These are phyloP conservation scores for Oncorhynchus tshawytscha DNA, from an alignment of 2,113 vertebrate genomes.

Conservation along the genomic window DNA sequence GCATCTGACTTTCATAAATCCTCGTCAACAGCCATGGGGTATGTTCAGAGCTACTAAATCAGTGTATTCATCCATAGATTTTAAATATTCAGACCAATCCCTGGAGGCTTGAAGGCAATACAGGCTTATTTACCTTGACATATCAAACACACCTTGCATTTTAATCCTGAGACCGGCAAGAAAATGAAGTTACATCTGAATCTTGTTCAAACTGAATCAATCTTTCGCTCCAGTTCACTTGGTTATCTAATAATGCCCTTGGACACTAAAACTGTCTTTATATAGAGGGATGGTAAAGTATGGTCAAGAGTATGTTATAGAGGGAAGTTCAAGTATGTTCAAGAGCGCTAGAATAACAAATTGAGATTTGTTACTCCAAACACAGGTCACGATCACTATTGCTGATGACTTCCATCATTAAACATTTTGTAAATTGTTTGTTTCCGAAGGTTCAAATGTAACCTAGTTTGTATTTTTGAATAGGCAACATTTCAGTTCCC, in stretches of 20 bases:
- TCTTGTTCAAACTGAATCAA: conserved; percentile 45
- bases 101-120: conserved; percentile 57
- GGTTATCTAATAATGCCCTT: background rate
- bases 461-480: conserved; percentile 34
- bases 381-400: too few relatives aligned
- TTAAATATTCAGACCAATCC: conserved; percentile 69
- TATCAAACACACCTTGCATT: conserved; percentile 61
- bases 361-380: too few relatives aligned
- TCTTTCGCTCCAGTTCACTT: background rate
- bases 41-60: conserved; percentile 59
- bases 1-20: conserved; percentile 52
- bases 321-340: background rate
- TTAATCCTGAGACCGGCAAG: conserved; percentile 54
- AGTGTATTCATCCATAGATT: conserved; percentile 60
- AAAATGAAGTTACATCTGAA: conserved; percentile 55
- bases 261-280: background rate
- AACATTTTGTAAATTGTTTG: too few relatives aligned
- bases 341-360: too few relatives aligned
- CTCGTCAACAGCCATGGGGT: conserved; percentile 31
- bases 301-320: background rate
- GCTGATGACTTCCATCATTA: too few relatives aligned
- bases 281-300: background rate
- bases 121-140: conserved; percentile 68
- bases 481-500: conserved; percentile 8
- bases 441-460: conserved; percentile 17